Base-by-base conservation (phyloP, 2,888 invertebrate genomes). In the Spilarctia lutea region DNA sequence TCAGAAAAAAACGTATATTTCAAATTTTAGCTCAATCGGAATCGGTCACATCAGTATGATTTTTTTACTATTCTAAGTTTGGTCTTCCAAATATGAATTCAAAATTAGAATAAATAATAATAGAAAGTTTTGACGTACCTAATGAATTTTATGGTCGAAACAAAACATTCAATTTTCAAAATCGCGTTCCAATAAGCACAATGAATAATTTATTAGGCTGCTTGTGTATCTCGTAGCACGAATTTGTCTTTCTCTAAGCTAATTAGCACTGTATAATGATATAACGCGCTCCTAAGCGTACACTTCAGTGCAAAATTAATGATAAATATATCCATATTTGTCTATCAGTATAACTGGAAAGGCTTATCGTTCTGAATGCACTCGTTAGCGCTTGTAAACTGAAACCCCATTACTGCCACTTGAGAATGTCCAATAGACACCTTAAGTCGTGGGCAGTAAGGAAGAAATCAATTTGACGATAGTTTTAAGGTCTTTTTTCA, bases 291-390 rank as follows among this genome's bases (percentile, higher is more conserved):
- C 85, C 86, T 80, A 86, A 83, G 85, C 86, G 88, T 90, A 90
- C 88, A 89, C 83, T 86, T 86, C 87, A 89, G 93, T 92, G 94
- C 93, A 94, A 94, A 93, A 89, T 90, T 89, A 90, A 91, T 92
- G 94, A 94, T 95, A 95, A 95, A 94, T 90, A 91, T 91, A 91
- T 93, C 95, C 96, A 93, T 96, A 95, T 95, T 95, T 94, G 95
- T 95, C 95, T 95, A 95, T 95, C 95, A 91, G 92, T 89, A 89
- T 91, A 91, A 91, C 94, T 92, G 92, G 91, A 92, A 91, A 89
- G 88, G 91, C 92, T 94, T 94, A 95, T 94, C 94, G 92, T 88
- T 80, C 75, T 88, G 85, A 90, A 89, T 87, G 90, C 91, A 89
- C 94, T 95, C 94, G 94, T 95, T 95, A 94, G 93, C 89, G 91